These are phyloP conservation scores for Leucoraja erinaceus DNA, from an alignment of 2,113 vertebrate genomes.

Conservation along the genomic window DNA sequence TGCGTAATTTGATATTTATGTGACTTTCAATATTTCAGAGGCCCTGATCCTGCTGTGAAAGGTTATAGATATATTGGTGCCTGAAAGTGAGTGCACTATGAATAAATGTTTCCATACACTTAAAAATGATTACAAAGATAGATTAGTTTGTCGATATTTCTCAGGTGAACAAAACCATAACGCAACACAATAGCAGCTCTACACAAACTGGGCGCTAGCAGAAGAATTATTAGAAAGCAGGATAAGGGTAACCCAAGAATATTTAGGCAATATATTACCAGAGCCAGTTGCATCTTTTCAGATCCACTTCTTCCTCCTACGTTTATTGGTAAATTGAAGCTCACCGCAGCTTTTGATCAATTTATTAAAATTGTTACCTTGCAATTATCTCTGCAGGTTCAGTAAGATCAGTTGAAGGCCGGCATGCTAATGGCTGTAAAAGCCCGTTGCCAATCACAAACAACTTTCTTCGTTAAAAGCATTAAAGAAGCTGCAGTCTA, in stretches of 20 bases:
- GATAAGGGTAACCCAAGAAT: background rate
- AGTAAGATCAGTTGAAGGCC: background rate
- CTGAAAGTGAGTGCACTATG: background rate
- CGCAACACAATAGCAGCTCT: background rate
- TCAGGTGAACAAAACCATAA: background rate
- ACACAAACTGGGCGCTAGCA: background rate
- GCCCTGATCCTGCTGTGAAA: background rate
- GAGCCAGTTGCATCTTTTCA: background rate
- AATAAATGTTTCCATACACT: background rate
- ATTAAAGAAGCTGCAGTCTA: background rate
- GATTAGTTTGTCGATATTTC: background rate
- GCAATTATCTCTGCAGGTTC: background rate
- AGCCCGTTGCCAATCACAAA: background rate
- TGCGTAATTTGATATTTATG: background rate
- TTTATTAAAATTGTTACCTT: background rate
- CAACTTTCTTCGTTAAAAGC: background rate
- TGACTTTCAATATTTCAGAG: background rate
- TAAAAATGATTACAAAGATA: background rate
- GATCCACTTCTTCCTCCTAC: background rate
- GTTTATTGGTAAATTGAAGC: too few species aligned
- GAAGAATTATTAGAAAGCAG: conserved; percentile 9
- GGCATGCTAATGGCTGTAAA: background rate
- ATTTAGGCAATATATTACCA: background rate
- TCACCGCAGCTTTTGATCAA: background rate
- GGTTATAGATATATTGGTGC: background rate